Evolutionary conservation across 2,888 invertebrate genomes (phyloP).

Genomic region (Arenicola marina): DNA sequence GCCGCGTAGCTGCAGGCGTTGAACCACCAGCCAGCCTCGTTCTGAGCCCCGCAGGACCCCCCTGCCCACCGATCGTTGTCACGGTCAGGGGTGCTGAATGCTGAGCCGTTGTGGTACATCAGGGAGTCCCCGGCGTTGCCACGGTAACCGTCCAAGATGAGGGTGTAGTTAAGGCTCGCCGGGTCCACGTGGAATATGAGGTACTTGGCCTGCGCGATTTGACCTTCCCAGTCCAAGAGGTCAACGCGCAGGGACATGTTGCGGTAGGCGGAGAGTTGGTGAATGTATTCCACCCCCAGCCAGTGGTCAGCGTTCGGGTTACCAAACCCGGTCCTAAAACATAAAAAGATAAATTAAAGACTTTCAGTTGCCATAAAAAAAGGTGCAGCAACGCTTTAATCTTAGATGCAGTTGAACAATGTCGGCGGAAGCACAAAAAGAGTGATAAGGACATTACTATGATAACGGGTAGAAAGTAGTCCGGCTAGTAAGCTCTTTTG

Average conservation of each 20-base stretch:
- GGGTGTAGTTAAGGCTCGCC: slow-evolving; percentile 72
- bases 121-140: slow-evolving; percentile 87
- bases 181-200: slow-evolving; percentile 73
- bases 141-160: slow-evolving; percentile 74
- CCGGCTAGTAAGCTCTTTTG: too few species aligned
- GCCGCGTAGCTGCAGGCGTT: slow-evolving; percentile 46
- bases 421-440: too few species aligned
- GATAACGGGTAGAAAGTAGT: too few species aligned
- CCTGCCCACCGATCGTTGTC: slow-evolving; percentile 74
- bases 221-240: slow-evolving; percentile 83
- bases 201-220: slow-evolving; percentile 78
- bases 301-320: slow-evolving; percentile 77
- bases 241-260: slow-evolving; percentile 71
- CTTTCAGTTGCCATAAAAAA: too few species aligned
- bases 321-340: slow-evolving; percentile 71
- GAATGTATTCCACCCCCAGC: slow-evolving; percentile 84
- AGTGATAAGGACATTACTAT: too few species aligned
- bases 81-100: slow-evolving; percentile 85
- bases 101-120: slow-evolving; percentile 85
- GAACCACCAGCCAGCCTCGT: slow-evolving; percentile 53
- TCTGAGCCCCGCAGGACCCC: slow-evolving; percentile 44
- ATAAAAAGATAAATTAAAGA: background rate
- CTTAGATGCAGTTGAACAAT: too few species aligned
- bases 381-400: too few species aligned
- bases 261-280: slow-evolving; percentile 69